These are phyloP conservation scores for Leucophenga montana DNA, from an alignment of 2,888 invertebrate genomes.

Conservation along the genomic window DNA sequence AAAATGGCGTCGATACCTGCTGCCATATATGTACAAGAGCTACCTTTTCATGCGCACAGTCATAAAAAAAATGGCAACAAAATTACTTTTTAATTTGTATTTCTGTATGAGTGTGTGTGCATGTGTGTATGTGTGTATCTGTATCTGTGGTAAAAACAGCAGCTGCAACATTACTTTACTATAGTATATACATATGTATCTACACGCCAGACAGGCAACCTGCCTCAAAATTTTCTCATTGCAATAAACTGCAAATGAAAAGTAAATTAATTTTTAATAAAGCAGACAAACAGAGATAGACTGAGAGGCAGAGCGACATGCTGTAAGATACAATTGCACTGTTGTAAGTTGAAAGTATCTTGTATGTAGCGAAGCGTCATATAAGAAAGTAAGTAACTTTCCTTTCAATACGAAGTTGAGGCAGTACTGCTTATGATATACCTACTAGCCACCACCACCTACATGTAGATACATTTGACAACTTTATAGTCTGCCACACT, in stretches of 20 bases:
- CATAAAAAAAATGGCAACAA: constrained; percentile 57
- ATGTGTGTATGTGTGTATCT: no score
- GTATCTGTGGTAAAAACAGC: no score
- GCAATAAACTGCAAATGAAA: constrained; percentile 66
- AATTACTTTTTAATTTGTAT: constrained; percentile 60
- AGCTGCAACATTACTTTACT: constrained; percentile 42
- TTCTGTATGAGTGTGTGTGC: constrained; percentile 48
- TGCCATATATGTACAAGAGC: no score
- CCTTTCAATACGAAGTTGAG: neutral
- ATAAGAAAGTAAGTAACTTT: no score
- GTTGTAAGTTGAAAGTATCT: neutral
- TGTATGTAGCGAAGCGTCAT: no score
- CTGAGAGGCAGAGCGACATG: neutral
- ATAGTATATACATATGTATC: no score
- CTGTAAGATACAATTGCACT: neutral
- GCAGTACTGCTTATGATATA: neutral
- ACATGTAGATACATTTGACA: no score
- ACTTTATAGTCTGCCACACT: constrained; percentile 60
- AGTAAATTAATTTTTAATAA: constrained; percentile 66
- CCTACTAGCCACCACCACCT: no score
- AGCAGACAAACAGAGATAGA: constrained; percentile 44
- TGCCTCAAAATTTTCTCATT: constrained; percentile 43
- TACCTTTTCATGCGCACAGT: constrained; percentile 37
- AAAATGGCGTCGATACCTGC: constrained; percentile 8
- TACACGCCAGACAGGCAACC: constrained; percentile 15